Conservation (phyloP, 2,797 vertebrate genomes). For the Sebastes flavidus region DNA sequence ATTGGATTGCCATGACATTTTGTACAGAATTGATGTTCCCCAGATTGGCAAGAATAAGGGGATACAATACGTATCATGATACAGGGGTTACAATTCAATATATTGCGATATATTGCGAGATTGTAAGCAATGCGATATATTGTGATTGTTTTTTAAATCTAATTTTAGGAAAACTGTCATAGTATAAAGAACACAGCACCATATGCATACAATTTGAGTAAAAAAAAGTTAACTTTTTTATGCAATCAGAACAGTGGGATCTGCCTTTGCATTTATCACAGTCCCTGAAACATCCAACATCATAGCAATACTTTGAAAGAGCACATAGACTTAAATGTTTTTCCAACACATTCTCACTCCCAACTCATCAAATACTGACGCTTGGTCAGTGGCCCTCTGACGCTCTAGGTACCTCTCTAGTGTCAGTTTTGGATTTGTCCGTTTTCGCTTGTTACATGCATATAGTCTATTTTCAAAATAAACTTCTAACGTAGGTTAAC, state of each 20-base stretch:
- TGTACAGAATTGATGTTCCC: neutral
- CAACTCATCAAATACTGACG: neutral
- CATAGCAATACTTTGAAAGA: no score
- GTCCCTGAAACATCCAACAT: no score
- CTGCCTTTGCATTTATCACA: no score
- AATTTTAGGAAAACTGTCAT: no score
- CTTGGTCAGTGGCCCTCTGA: neutral
- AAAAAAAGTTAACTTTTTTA: no score
- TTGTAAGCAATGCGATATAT: neutral
- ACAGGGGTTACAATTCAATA: no score
- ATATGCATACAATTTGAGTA: no score
- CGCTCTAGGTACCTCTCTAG: neutral
- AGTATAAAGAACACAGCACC: fast-evolving
- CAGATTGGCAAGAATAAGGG: neutral
- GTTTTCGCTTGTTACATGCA: neutral
- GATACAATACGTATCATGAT: no score
- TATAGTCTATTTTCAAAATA: neutral
- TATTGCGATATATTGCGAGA: no score
- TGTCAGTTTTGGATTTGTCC: fast-evolving
- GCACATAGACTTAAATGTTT: neutral
- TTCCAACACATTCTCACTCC: neutral
- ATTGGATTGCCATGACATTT: neutral
- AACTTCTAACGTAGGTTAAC: neutral
- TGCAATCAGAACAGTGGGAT: no score
- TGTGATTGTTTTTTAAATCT: no score